Evolutionary conservation across 2,113 vertebrate genomes (phyloP), one percentile per base, ranked within the genome.

Genomic region (Lates calcarifer): DNA sequence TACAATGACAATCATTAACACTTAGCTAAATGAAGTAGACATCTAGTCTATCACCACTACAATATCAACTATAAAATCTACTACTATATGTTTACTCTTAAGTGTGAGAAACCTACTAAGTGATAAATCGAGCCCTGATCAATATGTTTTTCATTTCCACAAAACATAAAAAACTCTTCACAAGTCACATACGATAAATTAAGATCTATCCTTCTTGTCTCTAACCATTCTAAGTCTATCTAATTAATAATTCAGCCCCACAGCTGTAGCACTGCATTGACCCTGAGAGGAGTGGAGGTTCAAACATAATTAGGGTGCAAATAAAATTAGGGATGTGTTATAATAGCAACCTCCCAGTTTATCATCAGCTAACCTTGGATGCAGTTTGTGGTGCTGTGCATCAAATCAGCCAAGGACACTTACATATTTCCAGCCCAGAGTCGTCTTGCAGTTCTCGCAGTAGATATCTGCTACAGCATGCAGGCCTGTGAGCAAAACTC

Each of bases 391-490:
- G 58, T 43, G 71, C 81, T 9, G 64, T 60, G 81, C 45, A 72
- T 55, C 58, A 74, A 61, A 71, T 65, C 47, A 20, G 66, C 47
- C 55, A 10, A 77, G 79, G 55, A 60, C 64, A 91, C 97, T 97
- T 93, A 99, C 98, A n/a, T 99, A 99, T 98, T 99, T 99, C 98
- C 98, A 99, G 90, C 98, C 98, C 93, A 99, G 96, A 15, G 98
- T 99, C 68, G 98, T 99, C 96, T 99, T 99, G 96, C 98, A 99
- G 96, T 99, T 99, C 96, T 99, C 98, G 94, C 98, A 99, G 96
- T 99, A 99, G 95, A 99, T 99, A 92, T 99, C 98, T 82, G 98
- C 98, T 9, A 99, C 98, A 9, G 98, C 98, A 5, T 99, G 98
- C 58, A 99, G 94, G 73, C 98, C 98, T 0, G 98, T 99, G 90